These are phyloP conservation scores for Exocentrus adspersus DNA, from an alignment of 2,888 invertebrate species.

Conservation along the genomic window DNA sequence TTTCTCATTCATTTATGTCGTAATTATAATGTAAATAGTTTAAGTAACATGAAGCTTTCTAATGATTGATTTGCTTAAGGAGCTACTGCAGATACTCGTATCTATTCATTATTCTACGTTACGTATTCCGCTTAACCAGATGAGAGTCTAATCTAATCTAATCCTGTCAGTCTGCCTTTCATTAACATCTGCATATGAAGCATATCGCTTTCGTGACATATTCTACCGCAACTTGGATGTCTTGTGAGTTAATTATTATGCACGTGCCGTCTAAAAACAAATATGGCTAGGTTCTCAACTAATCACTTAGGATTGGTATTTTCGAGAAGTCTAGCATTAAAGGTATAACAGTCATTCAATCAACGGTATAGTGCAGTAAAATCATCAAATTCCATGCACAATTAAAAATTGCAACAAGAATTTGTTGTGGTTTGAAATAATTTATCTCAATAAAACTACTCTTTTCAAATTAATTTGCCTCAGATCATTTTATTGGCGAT, in stretches of 20 bases:
- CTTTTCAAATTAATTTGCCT: neutral
- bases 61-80: slow-evolving; percentile 13
- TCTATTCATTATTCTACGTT: slow-evolving; percentile 23
- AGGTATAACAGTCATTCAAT: no score
- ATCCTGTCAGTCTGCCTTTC: slow-evolving; percentile 45
- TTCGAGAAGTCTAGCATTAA: no score
- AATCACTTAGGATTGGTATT: no score
- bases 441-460: neutral
- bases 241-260: slow-evolving; percentile 11
- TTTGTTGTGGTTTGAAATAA: neutral
- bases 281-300: neutral
- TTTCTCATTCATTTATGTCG: slow-evolving; percentile 7
- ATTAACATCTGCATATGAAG: slow-evolving; percentile 32
- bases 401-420: no score
- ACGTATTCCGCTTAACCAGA: slow-evolving; percentile 21
- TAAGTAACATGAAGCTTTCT: slow-evolving; percentile 15
- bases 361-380: no score
- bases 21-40: slow-evolving; percentile 10
- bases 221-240: slow-evolving; percentile 7
- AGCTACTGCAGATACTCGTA: slow-evolving; percentile 10
- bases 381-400: no score
- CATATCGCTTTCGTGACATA: slow-evolving; percentile 19
- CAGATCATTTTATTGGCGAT: neutral
- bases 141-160: slow-evolving; percentile 56
- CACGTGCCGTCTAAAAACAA: neutral